These are phyloP conservation scores for Allolobophora icterica DNA, from an alignment of 2,888 invertebrate species.

Conservation along the genomic window DNA sequence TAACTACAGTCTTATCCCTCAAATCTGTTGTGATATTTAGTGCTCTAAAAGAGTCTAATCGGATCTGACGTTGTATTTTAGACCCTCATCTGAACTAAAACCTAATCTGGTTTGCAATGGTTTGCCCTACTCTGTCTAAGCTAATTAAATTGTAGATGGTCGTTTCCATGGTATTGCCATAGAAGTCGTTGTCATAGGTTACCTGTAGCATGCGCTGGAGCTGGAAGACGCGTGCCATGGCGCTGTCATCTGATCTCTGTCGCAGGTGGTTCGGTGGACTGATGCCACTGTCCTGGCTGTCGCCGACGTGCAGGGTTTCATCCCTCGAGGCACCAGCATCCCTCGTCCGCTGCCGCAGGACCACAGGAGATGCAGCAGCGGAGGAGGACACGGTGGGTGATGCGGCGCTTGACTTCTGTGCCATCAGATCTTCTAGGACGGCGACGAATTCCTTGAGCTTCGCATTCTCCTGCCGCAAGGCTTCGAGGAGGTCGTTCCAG, in stretches of 20 bases:
- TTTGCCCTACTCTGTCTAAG: no score
- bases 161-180: no score
- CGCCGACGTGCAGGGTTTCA: neutral
- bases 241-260: neutral
- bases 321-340: neutral
- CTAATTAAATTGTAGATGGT: no score
- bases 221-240: neutral
- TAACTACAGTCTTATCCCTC: no score
- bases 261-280: neutral
- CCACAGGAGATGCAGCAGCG: neutral
- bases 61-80: no score
- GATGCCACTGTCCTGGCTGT: neutral
- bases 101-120: no score
- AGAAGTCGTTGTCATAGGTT: neutral
- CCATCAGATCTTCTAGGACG: neutral
- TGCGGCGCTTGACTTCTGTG: neutral
- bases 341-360: neutral
- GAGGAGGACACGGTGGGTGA: neutral
- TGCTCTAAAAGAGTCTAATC: no score
- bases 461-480: constrained; percentile 26
- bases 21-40: no score
- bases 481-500: constrained; percentile 20
- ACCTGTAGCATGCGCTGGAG: constrained; percentile 22
- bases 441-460: constrained; percentile 23
- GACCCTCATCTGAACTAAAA: no score